Conservation (phyloP, 2,113 vertebrate genomes). For the Prochilodus magdalenae region DNA sequence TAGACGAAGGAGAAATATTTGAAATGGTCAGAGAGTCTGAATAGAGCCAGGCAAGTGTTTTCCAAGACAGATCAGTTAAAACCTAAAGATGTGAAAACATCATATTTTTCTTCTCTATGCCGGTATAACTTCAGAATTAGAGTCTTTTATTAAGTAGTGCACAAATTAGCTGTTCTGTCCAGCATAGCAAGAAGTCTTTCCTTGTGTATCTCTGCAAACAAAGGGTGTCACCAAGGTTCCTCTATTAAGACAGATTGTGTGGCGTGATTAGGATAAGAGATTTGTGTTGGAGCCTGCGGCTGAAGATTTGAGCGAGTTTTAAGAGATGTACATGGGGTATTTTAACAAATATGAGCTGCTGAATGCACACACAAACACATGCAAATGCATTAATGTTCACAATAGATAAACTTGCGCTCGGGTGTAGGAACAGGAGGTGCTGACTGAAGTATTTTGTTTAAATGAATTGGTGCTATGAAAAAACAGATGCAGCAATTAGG, state of each 20-base stretch:
- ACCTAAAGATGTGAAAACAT: conserved; percentile 58
- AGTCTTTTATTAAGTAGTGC: neutral
- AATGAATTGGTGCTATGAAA: conserved; percentile 79
- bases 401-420: conserved; percentile 78
- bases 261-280: neutral
- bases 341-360: conserved; percentile 54
- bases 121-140: neutral
- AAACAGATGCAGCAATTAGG: conserved; percentile 91
- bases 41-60: conserved; percentile 94
- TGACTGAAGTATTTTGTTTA: conserved; percentile 84
- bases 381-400: conserved; percentile 71
- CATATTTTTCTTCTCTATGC: neutral
- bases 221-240: neutral
- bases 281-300: conserved; percentile 67
- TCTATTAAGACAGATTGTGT: conserved; percentile 7
- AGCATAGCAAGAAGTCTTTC: neutral
- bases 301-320: conserved; percentile 83
- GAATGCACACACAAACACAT: conserved; percentile 59
- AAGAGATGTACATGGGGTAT: conserved; percentile 39
- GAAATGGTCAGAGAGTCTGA: conserved; percentile 96
- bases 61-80: conserved; percentile 52
- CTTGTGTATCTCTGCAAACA: neutral
- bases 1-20: conserved; percentile 96
- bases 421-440: conserved; percentile 85
- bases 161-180: neutral